phyloP scores from a whole-genome alignment of 2,113 vertebrate genomes.

The Chaetodon auriga region DNA sequence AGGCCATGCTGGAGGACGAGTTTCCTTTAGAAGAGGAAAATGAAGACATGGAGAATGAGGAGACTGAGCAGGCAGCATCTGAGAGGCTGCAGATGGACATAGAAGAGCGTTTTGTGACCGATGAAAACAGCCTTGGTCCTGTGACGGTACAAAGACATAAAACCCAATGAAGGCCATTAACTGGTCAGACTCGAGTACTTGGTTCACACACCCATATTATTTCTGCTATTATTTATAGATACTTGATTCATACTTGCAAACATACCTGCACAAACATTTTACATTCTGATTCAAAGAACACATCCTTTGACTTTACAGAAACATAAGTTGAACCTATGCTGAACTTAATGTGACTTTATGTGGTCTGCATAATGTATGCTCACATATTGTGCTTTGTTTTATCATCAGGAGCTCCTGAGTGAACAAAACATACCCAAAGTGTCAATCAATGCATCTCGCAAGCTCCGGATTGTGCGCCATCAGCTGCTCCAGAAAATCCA shows the following conservation, averaged over 20 bases:
- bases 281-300: neutral
- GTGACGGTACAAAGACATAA: conserved; percentile 80
- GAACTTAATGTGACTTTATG: neutral
- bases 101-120: conserved; percentile 85
- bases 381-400: conserved; percentile 9
- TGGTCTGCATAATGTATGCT: neutral
- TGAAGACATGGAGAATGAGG: conserved; percentile 84
- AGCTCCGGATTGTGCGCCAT: conserved; percentile 79
- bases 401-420: conserved; percentile 87
- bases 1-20: conserved; percentile 87
- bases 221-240: neutral
- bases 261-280: neutral
- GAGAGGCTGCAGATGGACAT: conserved; percentile 89
- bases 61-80: conserved; percentile 82
- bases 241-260: neutral
- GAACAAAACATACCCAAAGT: conserved; percentile 85
- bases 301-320: neutral
- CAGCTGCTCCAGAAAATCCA: conserved; percentile 85
- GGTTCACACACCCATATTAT: neutral
- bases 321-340: neutral
- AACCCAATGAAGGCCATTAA: neutral
- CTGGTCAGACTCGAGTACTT: neutral
- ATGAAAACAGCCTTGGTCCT: conserved; percentile 78
- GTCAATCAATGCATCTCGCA: conserved; percentile 81
- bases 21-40: conserved; percentile 86